Evolutionary conservation across 2,888 invertebrate species (phyloP), one percentile per base, ranked within the genome.

Genomic region (Hemaris fuciformis): DNA sequence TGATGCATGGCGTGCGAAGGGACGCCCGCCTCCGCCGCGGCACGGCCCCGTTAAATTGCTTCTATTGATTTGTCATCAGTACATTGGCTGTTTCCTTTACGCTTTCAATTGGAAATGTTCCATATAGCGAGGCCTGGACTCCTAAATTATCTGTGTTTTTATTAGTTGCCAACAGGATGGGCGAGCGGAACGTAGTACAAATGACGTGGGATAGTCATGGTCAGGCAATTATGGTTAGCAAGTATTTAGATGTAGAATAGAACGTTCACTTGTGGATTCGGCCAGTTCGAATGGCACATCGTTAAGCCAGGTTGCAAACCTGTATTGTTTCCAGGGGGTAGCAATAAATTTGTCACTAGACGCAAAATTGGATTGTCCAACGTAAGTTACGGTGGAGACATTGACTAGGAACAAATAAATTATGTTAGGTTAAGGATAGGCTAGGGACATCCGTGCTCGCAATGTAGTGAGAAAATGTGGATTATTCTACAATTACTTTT

Each of bases 41-140:
- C 88, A 85, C 87, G 83, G 80, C 80, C 85, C 83, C 84, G 83
- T 80, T 81, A 87, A 89, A 87, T 87, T 87, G 77, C 41, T 60
- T 80, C 70, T 75, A 81, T 80, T 83, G 84, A 85, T 88, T 84
- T 80, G 80, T 81, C 83, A 84, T 86, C 84, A 77, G 79, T 69
- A 71, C 83, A 88, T 88, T 85, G 85, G 81, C 76, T 76, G 75
- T 80, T 86, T 86, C 87, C 84, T 81, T 71, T 76, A 66, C 68
- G 70, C 71, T 70, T 78, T 75, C 76, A 75, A 77, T 75, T 79
- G 75, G 74, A 53, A 53, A 53, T 53, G 31, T 53, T 53, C 53
- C 53, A 53, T 31, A 53, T 53, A 53, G 27, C 27, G 27, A 18
- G 15, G 31, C 27, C 48, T 25, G 20, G 18, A 27, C 15, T 48